Percentiles rank a stretch among this genome's conserved stretches.
These are phyloP conservation scores for Cynoglossus semilaevis DNA, from an alignment of 2,113 vertebrate species.

Conservation along the genomic window DNA sequence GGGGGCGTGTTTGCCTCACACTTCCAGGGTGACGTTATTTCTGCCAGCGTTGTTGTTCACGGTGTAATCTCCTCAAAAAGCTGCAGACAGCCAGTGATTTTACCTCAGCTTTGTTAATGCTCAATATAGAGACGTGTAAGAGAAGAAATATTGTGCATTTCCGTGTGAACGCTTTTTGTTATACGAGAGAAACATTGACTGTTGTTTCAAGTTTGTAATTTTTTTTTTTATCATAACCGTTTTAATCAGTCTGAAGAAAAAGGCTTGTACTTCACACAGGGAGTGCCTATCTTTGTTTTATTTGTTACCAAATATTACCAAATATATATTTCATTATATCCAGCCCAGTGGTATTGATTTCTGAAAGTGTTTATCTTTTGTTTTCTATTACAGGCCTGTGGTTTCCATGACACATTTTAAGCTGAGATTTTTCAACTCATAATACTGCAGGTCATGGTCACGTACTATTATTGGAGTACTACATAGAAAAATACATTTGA, in stretches of 20 bases:
- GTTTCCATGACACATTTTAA: background rate
- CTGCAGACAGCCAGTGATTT: constrained; percentile 48
- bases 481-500: too few species aligned
- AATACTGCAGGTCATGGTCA: too few species aligned
- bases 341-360: constrained; percentile 29
- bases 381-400: constrained; percentile 38
- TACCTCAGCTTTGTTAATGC: constrained; percentile 41
- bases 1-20: constrained; percentile 24
- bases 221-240: constrained; percentile 29
- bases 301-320: constrained; percentile 51
- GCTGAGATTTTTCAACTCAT: too few species aligned
- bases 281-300: constrained; percentile 52
- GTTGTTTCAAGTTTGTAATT: constrained; percentile 45
- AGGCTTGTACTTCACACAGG: constrained; percentile 58
- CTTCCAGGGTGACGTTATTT: constrained; percentile 33
- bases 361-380: constrained; percentile 16
- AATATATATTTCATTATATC: constrained; percentile 39
- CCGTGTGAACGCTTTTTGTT: constrained; percentile 38
- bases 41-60: constrained; percentile 32
- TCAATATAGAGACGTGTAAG: constrained; percentile 31
- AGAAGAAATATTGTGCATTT: constrained; percentile 45
- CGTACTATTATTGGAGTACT: too few species aligned
- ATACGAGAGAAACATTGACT: constrained; percentile 22
- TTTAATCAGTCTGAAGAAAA: constrained; percentile 53
- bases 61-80: constrained; percentile 13